Base-by-base conservation (phyloP, 1,140 invertebrate genomes). In the Spodoptera litura region DNA sequence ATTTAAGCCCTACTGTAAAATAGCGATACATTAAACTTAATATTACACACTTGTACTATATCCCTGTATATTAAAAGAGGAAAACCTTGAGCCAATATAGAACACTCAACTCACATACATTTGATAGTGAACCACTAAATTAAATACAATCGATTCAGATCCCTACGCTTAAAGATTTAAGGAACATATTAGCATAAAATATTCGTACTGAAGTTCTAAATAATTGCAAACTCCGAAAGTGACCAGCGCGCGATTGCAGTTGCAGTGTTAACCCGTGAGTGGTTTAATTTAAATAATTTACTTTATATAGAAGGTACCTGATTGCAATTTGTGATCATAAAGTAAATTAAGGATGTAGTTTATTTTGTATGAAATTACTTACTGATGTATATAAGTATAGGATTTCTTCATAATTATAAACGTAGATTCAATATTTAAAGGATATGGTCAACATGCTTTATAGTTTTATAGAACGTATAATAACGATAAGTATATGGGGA, bases 51-150 rank as follows among this genome's bases (percentile, higher is more conserved):
- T 31, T 31, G 38, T 44, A 8, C 38, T 44, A 44, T 44, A 44
- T 44, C 38, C 38, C 38, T 44, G 38, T 44, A 44, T 44, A 44
- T 44, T 44, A 44, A 4, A 44, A 44, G 38, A 44, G 38, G 38
- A 55, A 70, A 70, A 70, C 66, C 66, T 70, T 70, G 66, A 70
- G 25, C 25, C 10, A 13, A 27, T 53, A 70, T 70, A 70, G 49
- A 53, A 9, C 49, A 25, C 2, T 64, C 61, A 35, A 64, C 15
- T 64, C 15, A 55, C 12, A 53, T 62, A 44, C 38, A 44, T 6
- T 44, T 44, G 38, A 44, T 44, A 44, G 38, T 44, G 11, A 31
- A 52, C 6, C 13, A 4, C 9, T 8, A 53, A 31, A 53, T 53
- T 70, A 70, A n/a, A 35, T 70, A 15, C 20, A 70, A 4, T 11